Percentiles rank a stretch among this genome's conserved stretches.
Evolutionary conservation across 2,888 invertebrate genomes (phyloP).

Genomic region (Drosophila mimetica): DNA sequence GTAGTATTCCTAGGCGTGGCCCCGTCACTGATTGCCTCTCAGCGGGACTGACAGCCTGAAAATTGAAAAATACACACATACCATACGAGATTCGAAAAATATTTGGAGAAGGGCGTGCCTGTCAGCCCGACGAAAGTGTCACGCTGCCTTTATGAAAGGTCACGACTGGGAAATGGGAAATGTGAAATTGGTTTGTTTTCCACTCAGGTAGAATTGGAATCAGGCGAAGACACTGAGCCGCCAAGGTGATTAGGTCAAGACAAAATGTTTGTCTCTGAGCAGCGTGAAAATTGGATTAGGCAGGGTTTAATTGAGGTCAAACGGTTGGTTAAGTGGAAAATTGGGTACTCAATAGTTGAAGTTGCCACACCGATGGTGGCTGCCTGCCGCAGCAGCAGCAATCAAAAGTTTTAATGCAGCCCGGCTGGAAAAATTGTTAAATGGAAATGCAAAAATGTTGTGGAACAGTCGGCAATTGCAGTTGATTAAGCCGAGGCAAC

Average conservation of each 20-base stretch:
- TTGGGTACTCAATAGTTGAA: slow-evolving; percentile 27
- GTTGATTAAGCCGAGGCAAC: slow-evolving; percentile 69
- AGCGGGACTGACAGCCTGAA: slow-evolving; percentile 49
- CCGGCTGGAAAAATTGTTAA: slow-evolving; percentile 56
- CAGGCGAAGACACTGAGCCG: slow-evolving; percentile 32
- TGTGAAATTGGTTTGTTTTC: slow-evolving; percentile 42
- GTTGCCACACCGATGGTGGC: not conserved
- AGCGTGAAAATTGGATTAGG: slow-evolving; percentile 62
- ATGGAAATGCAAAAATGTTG: slow-evolving; percentile 68
- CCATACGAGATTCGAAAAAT: slow-evolving; percentile 9
- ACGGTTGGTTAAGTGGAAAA: slow-evolving; percentile 42
- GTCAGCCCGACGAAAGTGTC: slow-evolving; percentile 56
- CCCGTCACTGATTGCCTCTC: slow-evolving; percentile 64
- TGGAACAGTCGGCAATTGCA: slow-evolving; percentile 66
- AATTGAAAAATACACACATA: slow-evolving; percentile 45
- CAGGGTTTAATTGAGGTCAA: slow-evolving; percentile 72
- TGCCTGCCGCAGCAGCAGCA: slow-evolving; percentile 56
- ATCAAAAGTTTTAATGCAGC: slow-evolving; percentile 73
- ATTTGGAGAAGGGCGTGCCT: slow-evolving; percentile 46
- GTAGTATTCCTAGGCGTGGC: slow-evolving; percentile 52
- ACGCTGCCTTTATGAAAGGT: slow-evolving; percentile 58
- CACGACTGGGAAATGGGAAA: slow-evolving; percentile 19
- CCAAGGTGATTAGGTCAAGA: slow-evolving; percentile 66
- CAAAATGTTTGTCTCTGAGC: slow-evolving; percentile 24
- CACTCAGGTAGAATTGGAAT: slow-evolving; percentile 54